Evolutionary conservation across 64 coral and sea anemone species (phyloP), one percentile per base, ranked within the genome.

Genomic region (Porites australiensis): DNA sequence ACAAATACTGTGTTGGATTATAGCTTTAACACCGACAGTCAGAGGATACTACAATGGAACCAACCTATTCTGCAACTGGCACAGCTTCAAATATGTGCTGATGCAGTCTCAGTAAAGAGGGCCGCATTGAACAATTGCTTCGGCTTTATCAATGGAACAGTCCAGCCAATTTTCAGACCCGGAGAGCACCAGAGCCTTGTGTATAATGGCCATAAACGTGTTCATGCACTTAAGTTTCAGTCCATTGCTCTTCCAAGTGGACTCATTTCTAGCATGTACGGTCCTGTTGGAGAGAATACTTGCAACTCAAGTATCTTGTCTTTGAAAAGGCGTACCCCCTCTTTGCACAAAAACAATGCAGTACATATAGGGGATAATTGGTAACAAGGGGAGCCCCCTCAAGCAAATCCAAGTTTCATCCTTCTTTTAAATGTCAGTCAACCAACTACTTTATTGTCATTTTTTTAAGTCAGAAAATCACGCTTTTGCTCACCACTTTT

Each of bases 101-200:
- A 82, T 63, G 78, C 58, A 62, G 12, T 64, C 58, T 60, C 78
- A 5, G 4, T 63, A 14, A 60, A 81, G 21, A 58, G 78, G 62
- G 78, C 58, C 27, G 58, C 78, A 60, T 81, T 81, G 78, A 81
- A 81, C 37, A 81, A 81, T 63, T 81, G 78, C 43, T 82, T 82
- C 11, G 78, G 78, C 21, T 82, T 82, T 82, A 63, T 82, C 58
- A 23, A 62, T 46, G 55, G 58, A 82, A 82, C 55, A 45, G 78
- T 63, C 37, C 58, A 23, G 11, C 55, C 78, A 64, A 82, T 82
- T 8, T 74, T 27, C 71, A 74, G 71, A 37, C 27, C 27, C 27
- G 27, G 27, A 37, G 27, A 37, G 27, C 27, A 16, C 44, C 71
- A 74, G 15, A 13, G 44, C 43, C 37, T 48, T 10, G 71, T 74